Evolutionary conservation across 2,888 invertebrate species (phyloP), one percentile per base, ranked within the genome.

Genomic region (Ariolimax columbianus): DNA sequence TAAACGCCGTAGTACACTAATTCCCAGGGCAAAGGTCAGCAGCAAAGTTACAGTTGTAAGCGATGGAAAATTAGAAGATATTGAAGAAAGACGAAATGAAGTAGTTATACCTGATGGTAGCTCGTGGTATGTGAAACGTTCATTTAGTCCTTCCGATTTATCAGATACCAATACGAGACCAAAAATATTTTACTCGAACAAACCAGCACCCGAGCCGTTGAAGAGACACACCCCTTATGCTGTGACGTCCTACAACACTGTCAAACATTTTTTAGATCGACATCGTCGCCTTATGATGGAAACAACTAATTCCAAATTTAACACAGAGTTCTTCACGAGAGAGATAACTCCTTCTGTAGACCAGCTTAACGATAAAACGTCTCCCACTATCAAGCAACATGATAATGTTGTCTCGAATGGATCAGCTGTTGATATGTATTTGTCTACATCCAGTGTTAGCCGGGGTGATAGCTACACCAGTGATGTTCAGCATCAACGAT

Each of bases 211-310:
- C 0, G 26, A 0, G 4, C 4, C 19, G n/a, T 4, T 11, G 26
- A 51, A 19, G 6, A 59, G 26, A 40, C 33, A 43, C 51, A 17
- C 7, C 14, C 83, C 63, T 9, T 83, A 83, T 43, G 11, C 77
- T 30, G 7, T 66, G 1, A 26, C 33, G n/a, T 33, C 77, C 0
- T 83, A 77, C 83, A 33, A 47, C 14, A 83, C 77, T 1, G 78
- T 70, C 30, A 83, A 83, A 51, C 78, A 83, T 38, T 83, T 78
- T 66, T 30, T 78, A 33, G 83, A 83, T 51, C 68, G 83, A 19
- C 83, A 83, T 19, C 83, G 40, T 14, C 38, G 70, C 14, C 36
- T 83, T 36, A 36, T 55, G 55, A 0, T 36, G 3, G 55, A 23
- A 4, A 14, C 30, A 0, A 9, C 70, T 7, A 2, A 11, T 11